A percentile compares a stretch with the other conserved stretches of the same genome.
Conservation (phyloP, 1,140 invertebrate species). For the Ceratoteleas bidentatus region DNA sequence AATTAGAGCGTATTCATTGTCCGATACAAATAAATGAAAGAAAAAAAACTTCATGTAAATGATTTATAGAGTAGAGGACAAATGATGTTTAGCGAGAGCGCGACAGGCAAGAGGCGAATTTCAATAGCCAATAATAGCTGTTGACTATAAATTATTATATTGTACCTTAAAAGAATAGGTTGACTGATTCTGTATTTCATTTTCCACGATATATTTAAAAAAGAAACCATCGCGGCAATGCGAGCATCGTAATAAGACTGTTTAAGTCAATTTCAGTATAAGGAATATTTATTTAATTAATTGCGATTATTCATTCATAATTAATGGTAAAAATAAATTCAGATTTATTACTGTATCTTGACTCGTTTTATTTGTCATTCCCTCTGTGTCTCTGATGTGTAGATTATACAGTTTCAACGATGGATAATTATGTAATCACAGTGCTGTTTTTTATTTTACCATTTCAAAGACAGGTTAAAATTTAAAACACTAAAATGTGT, state of each 20-base stretch:
- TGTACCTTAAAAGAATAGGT: conserved; percentile 69
- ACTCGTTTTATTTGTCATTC: no score
- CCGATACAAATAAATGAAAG: conserved; percentile 55
- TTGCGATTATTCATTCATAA: conserved; percentile 71
- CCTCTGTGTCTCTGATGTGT: no score
- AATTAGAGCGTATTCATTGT: conserved; percentile 74
- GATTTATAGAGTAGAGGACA: conserved; percentile 44
- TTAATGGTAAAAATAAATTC: conserved; percentile 73
- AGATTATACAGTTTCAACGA: no score
- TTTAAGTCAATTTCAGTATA: conserved; percentile 80
- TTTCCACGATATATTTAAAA: conserved; percentile 70
- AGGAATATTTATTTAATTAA: conserved; percentile 75
- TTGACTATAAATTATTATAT: conserved; percentile 63
- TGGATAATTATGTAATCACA: no score
- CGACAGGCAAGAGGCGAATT: conserved; percentile 46
- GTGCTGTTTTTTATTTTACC: no score
- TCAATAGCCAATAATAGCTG: conserved; percentile 60
- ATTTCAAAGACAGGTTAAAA: no score
- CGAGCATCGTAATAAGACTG: conserved; percentile 80
- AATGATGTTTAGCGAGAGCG: conserved; percentile 44
- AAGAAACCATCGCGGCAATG: conserved; percentile 76
- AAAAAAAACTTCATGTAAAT: conserved; percentile 58
- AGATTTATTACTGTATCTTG: conserved; percentile 72
- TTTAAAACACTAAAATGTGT: no score
- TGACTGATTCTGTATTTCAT: conserved; percentile 75